phyloP scores from a whole-genome alignment of 2,888 invertebrate species.

The Drosophila greeni region DNA sequence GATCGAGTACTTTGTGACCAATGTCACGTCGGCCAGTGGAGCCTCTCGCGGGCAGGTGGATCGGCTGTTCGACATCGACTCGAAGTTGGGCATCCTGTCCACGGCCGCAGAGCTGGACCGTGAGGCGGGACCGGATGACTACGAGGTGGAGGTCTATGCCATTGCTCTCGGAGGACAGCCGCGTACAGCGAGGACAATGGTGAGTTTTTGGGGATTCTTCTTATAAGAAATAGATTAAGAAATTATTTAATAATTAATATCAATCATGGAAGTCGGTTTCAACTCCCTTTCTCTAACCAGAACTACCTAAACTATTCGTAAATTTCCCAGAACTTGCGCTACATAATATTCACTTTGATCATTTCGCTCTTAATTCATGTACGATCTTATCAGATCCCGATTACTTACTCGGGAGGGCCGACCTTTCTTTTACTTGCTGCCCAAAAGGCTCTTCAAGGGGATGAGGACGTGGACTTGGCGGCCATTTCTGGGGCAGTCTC shows the following conservation, averaged over 20 bases:
- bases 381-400: conserved; percentile 24
- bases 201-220: conserved; percentile 79
- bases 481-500: conserved; percentile 46
- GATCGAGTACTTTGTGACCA: conserved; percentile 94
- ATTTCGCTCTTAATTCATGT: conserved; percentile 14
- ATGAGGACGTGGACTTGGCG: background rate
- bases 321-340: conserved; percentile 1
- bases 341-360: conserved; percentile 23
- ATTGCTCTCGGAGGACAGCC: conserved; percentile 86
- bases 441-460: background rate
- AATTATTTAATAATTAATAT: background rate
- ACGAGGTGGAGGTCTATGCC: conserved; percentile 91
- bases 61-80: conserved; percentile 94
- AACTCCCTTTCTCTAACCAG: background rate
- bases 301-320: background rate
- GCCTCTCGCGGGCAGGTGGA: conserved; percentile 84
- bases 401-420: conserved; percentile 20
- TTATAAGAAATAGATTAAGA: background rate
- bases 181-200: conserved; percentile 90
- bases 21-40: conserved; percentile 81
- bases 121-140: conserved; percentile 89
- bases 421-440: conserved; percentile 16
- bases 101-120: conserved; percentile 91
- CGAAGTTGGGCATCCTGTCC: conserved; percentile 91
- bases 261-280: too few species aligned